Percentiles rank a stretch among this genome's conserved stretches.
These are phyloP conservation scores for Oppia nitens DNA, from an alignment of 1,140 invertebrate species.

Conservation along the genomic window DNA sequence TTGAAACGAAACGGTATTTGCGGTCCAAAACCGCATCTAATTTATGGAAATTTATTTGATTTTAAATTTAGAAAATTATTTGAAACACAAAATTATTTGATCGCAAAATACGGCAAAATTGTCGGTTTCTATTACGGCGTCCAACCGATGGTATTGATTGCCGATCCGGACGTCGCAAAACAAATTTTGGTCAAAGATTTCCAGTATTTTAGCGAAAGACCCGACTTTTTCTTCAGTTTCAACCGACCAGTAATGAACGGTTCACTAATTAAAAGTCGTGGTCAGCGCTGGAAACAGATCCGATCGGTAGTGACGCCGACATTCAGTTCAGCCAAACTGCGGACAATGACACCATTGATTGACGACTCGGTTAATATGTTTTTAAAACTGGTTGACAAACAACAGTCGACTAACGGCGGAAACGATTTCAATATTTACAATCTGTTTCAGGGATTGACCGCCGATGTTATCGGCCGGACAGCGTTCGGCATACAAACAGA, in stretches of 20 bases:
- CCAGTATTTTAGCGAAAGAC: constrained; percentile 25
- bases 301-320: constrained; percentile 34
- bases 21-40: constrained; percentile 24
- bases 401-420: constrained; percentile 9
- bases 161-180: constrained; percentile 26
- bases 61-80: constrained; percentile 7
- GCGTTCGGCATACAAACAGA: constrained; percentile 29
- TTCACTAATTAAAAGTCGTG: constrained; percentile 19
- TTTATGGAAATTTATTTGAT: constrained; percentile 24
- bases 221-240: not conserved
- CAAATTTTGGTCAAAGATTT: constrained; percentile 29
- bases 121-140: constrained; percentile 28
- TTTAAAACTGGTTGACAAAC: constrained; percentile 21
- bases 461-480: constrained; percentile 35
- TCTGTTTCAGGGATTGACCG: constrained; percentile 32
- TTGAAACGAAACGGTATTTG: constrained; percentile 22
- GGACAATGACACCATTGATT: constrained; percentile 28
- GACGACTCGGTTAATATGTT: constrained; percentile 25
- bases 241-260: constrained; percentile 1
- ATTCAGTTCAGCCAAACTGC: constrained; percentile 36
- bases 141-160: constrained; percentile 25
- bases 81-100: constrained; percentile 24
- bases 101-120: constrained; percentile 25
- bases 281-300: constrained; percentile 34
- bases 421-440: constrained; percentile 25